Conservation (phyloP, 2,113 vertebrate genomes). For the Cyprinodon tularosa region DNA sequence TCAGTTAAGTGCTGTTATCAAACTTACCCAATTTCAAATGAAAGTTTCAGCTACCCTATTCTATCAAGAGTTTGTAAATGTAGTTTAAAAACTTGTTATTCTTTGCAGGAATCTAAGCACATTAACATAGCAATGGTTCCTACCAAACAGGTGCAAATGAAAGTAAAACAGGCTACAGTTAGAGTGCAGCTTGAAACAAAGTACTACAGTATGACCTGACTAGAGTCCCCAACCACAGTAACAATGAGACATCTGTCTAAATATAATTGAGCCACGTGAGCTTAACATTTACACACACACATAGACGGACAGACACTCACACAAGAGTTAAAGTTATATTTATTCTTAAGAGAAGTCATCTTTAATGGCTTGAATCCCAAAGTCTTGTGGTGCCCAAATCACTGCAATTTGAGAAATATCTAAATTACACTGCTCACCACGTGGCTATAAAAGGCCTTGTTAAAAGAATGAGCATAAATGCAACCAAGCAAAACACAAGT, state of each 20-base stretch:
- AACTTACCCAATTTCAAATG: not conserved
- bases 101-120: not conserved
- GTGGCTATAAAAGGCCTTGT: constrained; percentile 66
- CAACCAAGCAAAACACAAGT: constrained; percentile 71
- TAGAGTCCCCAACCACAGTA: too few relatives aligned
- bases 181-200: too few relatives aligned
- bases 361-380: constrained; percentile 51
- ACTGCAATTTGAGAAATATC: constrained; percentile 64
- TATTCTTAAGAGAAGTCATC: constrained; percentile 33
- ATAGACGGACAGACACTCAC: not conserved
- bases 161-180: too few relatives aligned
- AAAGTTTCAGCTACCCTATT: not conserved
- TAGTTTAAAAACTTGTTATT: not conserved
- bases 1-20: not conserved
- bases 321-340: not conserved
- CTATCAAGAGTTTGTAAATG: too few relatives aligned
- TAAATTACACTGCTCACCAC: constrained; percentile 65
- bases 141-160: too few relatives aligned
- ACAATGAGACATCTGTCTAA: constrained; percentile 3
- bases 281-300: not conserved
- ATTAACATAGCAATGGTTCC: not conserved
- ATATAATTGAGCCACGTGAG: constrained; percentile 10
- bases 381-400: constrained; percentile 42
- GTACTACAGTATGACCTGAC: too few relatives aligned
- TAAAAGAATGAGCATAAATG: constrained; percentile 64